phyloP scores from a whole-genome alignment of 2,797 vertebrate species.

The Pelobates cultripes region DNA sequence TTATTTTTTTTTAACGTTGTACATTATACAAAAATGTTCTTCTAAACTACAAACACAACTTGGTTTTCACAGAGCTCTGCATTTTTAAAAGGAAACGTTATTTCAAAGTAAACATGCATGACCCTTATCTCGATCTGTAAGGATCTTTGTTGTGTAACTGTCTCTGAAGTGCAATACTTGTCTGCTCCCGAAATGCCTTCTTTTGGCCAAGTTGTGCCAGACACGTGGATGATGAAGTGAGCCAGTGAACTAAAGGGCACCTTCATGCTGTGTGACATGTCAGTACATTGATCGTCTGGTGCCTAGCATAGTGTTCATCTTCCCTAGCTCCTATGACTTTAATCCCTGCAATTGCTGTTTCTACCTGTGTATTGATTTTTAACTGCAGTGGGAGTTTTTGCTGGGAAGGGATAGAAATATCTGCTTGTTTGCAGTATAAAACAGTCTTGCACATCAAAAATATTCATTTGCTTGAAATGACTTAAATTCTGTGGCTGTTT shows the following conservation, averaged over 20 bases:
- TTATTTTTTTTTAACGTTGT: slow-evolving; percentile 35
- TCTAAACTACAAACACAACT: slow-evolving; percentile 14
- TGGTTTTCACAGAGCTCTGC: slow-evolving; percentile 41
- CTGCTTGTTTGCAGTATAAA: slow-evolving; percentile 45
- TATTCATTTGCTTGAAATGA: slow-evolving; percentile 27
- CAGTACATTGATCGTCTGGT: slow-evolving; percentile 55
- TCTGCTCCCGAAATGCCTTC: slow-evolving; percentile 48
- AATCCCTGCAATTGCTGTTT: slow-evolving; percentile 46
- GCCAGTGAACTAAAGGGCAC: slow-evolving; percentile 57
- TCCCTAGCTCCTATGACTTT: slow-evolving; percentile 56
- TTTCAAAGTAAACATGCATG: slow-evolving; percentile 58
- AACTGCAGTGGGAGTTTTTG: slow-evolving; percentile 57
- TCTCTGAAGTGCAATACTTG: slow-evolving; percentile 56
- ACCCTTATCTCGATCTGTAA: slow-evolving; percentile 59
- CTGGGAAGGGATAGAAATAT: slow-evolving; percentile 38
- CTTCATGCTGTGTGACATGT: slow-evolving; percentile 57
- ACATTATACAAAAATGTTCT: slow-evolving; percentile 1
- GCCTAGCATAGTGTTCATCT: slow-evolving; percentile 58
- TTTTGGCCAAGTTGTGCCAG: slow-evolving; percentile 57
- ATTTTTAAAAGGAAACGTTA: slow-evolving; percentile 56
- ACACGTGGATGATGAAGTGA: slow-evolving; percentile 60
- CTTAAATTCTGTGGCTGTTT: slow-evolving; percentile 18
- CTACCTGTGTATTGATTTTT: slow-evolving; percentile 59
- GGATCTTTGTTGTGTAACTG: slow-evolving; percentile 54
- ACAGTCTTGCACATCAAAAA: slow-evolving; percentile 40